A percentile compares a stretch with the other conserved stretches of the same genome.
These are phyloP conservation scores for Thamnophis elegans DNA, from an alignment of 2,797 vertebrate species.

Conservation along the genomic window DNA sequence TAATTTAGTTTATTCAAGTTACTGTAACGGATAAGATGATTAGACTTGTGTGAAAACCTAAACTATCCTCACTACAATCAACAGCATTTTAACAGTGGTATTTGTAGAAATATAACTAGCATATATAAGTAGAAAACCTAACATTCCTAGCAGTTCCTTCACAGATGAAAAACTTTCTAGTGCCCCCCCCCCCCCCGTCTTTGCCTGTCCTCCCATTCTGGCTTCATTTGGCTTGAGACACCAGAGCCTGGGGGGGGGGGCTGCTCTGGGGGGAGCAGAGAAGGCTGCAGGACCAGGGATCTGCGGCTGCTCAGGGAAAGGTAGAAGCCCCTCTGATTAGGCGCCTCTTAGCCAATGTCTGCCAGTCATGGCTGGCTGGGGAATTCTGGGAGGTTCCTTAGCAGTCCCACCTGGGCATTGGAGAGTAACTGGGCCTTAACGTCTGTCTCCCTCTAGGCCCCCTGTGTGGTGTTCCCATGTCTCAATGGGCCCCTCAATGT, in stretches of 20 bases:
- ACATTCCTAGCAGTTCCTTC: too few species aligned
- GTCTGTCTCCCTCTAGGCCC: constrained; percentile 65
- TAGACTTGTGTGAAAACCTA: background rate
- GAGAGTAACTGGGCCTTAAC: background rate
- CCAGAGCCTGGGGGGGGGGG: background rate
- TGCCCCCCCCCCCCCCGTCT: background rate
- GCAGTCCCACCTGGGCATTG: too few species aligned
- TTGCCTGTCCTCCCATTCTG: background rate
- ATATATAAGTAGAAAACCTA: background rate
- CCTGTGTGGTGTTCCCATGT: constrained; percentile 72
- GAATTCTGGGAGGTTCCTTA: background rate
- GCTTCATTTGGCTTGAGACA: background rate
- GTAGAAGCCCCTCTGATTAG: background rate
- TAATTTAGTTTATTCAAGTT: background rate
- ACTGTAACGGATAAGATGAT: background rate
- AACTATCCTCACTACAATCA: background rate
- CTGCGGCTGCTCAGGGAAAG: background rate
- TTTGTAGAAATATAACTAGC: background rate
- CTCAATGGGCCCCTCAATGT: constrained; percentile 79
- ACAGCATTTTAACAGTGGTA: background rate
- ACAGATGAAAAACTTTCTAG: background rate
- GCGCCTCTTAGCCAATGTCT: background rate
- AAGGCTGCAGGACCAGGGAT: background rate
- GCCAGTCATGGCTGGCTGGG: background rate
- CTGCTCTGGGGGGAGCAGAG: background rate